Base-by-base conservation (phyloP, 1,140 invertebrate species). In the Proctacanthus coquilletti region DNA sequence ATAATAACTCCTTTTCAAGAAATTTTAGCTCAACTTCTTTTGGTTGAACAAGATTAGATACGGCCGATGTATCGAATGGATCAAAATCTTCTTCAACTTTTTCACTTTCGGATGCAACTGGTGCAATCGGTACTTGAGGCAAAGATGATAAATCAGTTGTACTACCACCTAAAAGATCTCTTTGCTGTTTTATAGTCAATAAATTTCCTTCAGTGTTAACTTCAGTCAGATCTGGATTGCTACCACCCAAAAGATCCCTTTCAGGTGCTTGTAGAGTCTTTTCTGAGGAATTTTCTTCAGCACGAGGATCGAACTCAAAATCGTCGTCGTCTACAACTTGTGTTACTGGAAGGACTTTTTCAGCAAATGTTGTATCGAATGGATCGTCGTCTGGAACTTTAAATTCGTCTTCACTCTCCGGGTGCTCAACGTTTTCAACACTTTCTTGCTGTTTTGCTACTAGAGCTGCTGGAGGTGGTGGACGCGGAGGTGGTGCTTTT, bases 321-420 rank as follows among this genome's bases (percentile, higher is more conserved):
- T 75, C 70, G 46, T 72, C 67, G 50, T 77, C 70, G 36, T 70
- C 68, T 71, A 64, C 74, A 69, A 51, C 74, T 73, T 53, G 70
- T 56, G 76, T 74, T 21, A 74, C 74, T 6, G 78, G 77, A 32
- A 84, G 56, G 27, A 86, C 69, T 47, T 77, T 78, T 25, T 82
- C 78, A 0, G 77, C 83, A 62, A 84, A 84, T 32, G 78, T 74
- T 8, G 84, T 88, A 51, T 89, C 84, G 50, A 91, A 91, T 0
- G 84, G 84, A 71, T 87, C 84, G 40, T 69, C 66, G 34, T 52
- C 47, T 14, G 50, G 42, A 1, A 61, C 40, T 19, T 68, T 53
- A 25, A 65, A 68, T 14, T 65, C 64, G 32, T 62, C 60, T 38
- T 70, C 66, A 59, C 58, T 40, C 68, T 47, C 43, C 58, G 46